Conservation (phyloP, 2,888 invertebrate species). For the Aphrophora alni region DNA sequence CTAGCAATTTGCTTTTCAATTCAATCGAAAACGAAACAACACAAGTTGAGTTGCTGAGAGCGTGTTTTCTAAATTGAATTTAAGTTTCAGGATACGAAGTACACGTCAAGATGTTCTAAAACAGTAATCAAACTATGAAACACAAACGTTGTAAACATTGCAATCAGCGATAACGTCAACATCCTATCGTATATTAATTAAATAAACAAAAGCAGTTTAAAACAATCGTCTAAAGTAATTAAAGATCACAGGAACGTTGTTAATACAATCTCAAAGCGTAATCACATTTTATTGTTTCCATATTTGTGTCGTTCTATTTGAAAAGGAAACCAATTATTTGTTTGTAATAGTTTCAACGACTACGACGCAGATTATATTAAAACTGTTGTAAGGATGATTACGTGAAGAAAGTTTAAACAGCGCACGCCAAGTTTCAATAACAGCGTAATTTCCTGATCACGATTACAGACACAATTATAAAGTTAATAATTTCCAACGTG, state of each 20-base stretch:
- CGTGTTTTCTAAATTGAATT: too few species aligned
- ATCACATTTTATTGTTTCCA: background rate
- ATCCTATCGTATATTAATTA: too few species aligned
- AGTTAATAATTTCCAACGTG: background rate
- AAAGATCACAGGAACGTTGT: background rate
- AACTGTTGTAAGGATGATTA: too few species aligned
- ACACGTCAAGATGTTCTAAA: too few species aligned
- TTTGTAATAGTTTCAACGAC: background rate
- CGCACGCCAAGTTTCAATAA: background rate
- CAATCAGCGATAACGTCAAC: too few species aligned
- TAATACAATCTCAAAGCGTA: background rate
- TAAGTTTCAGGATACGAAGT: too few species aligned
- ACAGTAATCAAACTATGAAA: too few species aligned
- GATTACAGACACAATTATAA: background rate
- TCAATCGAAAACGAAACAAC: too few species aligned
- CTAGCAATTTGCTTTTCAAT: too few species aligned
- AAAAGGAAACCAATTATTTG: background rate
- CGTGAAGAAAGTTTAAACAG: background rate
- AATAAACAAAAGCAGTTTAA: too few species aligned
- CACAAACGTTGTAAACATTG: too few species aligned
- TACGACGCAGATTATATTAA: background rate
- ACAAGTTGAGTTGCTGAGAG: too few species aligned
- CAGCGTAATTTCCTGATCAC: background rate
- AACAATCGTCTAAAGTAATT: background rate
- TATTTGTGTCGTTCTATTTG: background rate